phyloP scores from a whole-genome alignment of 2,888 invertebrate species.

The Drepanosiphum platanoidis region DNA sequence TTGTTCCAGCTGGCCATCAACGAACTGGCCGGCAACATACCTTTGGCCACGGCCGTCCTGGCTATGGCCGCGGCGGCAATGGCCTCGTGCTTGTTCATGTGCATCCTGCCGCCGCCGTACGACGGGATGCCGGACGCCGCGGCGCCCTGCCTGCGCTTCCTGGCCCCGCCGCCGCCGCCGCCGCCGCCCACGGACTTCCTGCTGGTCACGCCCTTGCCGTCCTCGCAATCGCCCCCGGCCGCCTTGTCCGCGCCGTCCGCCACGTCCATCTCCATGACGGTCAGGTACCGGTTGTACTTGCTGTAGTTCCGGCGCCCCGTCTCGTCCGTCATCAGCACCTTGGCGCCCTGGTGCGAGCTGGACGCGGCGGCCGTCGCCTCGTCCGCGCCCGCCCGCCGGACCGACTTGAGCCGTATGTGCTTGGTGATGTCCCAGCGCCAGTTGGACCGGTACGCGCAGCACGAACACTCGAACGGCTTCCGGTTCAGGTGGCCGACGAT shows the following conservation, averaged over 20 bases:
- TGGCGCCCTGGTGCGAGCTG: constrained; percentile 81
- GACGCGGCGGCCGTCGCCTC: constrained; percentile 74
- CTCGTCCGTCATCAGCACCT: constrained; percentile 90
- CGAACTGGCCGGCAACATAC: not conserved
- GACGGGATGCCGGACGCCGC: too few relatives aligned
- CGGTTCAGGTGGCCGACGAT: constrained; percentile 92
- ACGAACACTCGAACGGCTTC: constrained; percentile 94
- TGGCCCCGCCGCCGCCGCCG: not conserved
- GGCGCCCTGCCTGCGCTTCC: not conserved
- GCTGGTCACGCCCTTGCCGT: constrained; percentile 53
- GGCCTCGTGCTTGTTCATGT: too few relatives aligned
- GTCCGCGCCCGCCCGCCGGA: constrained; percentile 82
- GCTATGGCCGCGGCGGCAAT: not conserved
- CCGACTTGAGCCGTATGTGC: constrained; percentile 90
- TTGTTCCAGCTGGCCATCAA: too few relatives aligned
- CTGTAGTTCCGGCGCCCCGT: constrained; percentile 90
- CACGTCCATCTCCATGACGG: constrained; percentile 72
- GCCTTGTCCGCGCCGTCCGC: constrained; percentile 64
- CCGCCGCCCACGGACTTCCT: constrained; percentile 35
- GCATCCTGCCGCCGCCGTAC: too few relatives aligned
- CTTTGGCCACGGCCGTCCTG: not conserved
- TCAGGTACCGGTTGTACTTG: constrained; percentile 90
- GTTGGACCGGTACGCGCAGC: constrained; percentile 92
- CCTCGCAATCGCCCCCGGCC: constrained; percentile 41
- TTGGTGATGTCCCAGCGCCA: constrained; percentile 98